Base-by-base conservation (phyloP, 1,140 invertebrate genomes). In the Xylocopa sonorina region DNA sequence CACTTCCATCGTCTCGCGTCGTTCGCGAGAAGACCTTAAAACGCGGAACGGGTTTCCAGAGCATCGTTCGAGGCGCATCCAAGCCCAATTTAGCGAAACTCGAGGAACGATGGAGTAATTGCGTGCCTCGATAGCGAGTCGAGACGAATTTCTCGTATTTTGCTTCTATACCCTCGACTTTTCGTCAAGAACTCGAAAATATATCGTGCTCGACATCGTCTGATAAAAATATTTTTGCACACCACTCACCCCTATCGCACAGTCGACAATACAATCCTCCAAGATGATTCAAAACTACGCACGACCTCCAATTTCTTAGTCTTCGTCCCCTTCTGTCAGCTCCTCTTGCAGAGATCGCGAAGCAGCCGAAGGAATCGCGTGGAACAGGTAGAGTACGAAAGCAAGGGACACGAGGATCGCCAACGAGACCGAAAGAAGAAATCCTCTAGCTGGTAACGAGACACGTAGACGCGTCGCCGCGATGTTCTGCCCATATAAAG, bases 401-500 rank as follows among this genome's bases (percentile, higher is more conserved):
- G 18, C 4, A 3, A n/a, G 29, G 38, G n/a, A 32, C 62, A 74
- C 62, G 41, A 60, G 27, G 18, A n/a, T n/a, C 48, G 46, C 6
- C 27, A 12, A 32, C 41, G 41, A 3, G 27, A 32, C 18, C 34
- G 24, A 60, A 77, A 60, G 53, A 18, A 50, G 53, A 50, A 50
- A 77, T 69, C n/a, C 16, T 1, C n/a, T 21, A 16, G 14, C n/a
- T 7, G n/a, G 21, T 24, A 73, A 53, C 32, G 74, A 48, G 63
- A 16, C 50, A 48, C 64, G 74, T 48, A n/a, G n/a, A n/a, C 43
- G 24, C 63, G 51, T 67, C 27, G 18, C 63, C 46, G 60, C 62
- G 62, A 57, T 51, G 68, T 58, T 51, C 80, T 72, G 50, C 48
- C 80, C 60, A 43, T 63, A 77, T 78, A 83, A 57, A 82, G 80